Percentiles rank a stretch among this genome's conserved stretches.
These are phyloP conservation scores for Pterocles orientalis DNA, from an alignment of 2,113 vertebrate genomes.

Conservation along the genomic window DNA sequence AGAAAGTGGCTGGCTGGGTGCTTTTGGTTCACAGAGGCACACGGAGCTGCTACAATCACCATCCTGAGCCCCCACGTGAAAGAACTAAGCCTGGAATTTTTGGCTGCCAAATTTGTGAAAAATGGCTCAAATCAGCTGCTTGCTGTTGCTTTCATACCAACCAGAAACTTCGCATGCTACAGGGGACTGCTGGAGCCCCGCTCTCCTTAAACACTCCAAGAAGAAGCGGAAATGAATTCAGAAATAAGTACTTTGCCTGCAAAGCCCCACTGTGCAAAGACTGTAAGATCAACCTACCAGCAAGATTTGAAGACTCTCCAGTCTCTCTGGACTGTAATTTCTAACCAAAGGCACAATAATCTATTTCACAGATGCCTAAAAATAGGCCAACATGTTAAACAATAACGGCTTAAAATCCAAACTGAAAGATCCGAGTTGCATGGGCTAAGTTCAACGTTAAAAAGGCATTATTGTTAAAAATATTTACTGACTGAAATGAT, in stretches of 20 bases:
- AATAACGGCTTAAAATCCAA: not conserved
- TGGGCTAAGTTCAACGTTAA: not conserved
- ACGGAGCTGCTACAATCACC: not conserved
- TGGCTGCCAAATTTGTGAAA: not conserved
- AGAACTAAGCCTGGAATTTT: not conserved
- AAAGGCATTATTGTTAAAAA: not conserved
- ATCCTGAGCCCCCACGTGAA: not conserved
- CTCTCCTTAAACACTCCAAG: not conserved
- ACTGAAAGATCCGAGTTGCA: not conserved
- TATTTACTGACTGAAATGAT: not conserved
- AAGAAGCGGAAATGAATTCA: not conserved
- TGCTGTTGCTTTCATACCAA: not conserved
- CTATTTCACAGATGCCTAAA: conserved; percentile 23
- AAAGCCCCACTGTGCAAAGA: not conserved
- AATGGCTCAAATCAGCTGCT: not conserved
- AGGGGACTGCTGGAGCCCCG: not conserved
- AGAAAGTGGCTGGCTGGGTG: not conserved
- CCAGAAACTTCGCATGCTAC: not conserved
- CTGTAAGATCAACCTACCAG: not conserved
- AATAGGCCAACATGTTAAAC: conserved; percentile 6
- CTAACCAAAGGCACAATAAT: not conserved
- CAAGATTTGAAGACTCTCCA: not conserved
- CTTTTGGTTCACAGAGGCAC: not conserved
- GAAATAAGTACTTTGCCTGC: conserved; percentile 2
- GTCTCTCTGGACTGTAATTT: conserved; percentile 12